A percentile compares a stretch with the other conserved stretches of the same genome.
phyloP scores from a whole-genome alignment of 2,888 invertebrate species.

The Tipula confusa region DNA sequence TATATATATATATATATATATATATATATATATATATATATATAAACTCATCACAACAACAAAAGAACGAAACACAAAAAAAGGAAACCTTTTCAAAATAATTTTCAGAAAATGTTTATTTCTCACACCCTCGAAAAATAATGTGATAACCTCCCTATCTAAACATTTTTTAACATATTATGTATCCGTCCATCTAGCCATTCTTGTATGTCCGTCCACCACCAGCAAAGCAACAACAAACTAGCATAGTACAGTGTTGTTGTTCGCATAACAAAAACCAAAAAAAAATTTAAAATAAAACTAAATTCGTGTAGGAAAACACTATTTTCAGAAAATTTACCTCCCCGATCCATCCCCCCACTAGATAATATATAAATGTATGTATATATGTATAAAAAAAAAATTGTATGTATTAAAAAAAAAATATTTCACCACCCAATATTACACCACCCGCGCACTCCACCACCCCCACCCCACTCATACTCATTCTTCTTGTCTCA shows the following conservation, averaged over 20 bases:
- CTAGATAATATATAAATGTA: background rate
- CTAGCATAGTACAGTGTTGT: background rate
- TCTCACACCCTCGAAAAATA: constrained; percentile 8
- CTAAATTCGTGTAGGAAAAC: background rate
- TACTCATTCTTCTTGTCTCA: background rate
- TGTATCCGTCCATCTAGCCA: background rate
- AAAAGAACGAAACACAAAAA: background rate
- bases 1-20: background rate
- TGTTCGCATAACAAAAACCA: background rate
- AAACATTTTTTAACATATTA: background rate
- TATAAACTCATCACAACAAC: background rate
- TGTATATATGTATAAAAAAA: too few relatives aligned
- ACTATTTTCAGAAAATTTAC: background rate
- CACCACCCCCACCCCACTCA: background rate
- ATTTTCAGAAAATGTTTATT: constrained; percentile 6
- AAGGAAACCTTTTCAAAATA: background rate
- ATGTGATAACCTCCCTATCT: background rate
- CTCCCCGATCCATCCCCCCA: background rate
- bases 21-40: background rate
- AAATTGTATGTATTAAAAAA: background rate
- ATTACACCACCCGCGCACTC: background rate
- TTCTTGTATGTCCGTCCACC: background rate
- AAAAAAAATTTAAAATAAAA: background rate
- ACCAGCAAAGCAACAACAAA: background rate
- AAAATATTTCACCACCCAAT: constrained; percentile 4